A percentile compares a stretch with the other conserved stretches of the same genome.
phyloP scores from a whole-genome alignment of 2,113 vertebrate species.

The Empidonax alnorum region DNA sequence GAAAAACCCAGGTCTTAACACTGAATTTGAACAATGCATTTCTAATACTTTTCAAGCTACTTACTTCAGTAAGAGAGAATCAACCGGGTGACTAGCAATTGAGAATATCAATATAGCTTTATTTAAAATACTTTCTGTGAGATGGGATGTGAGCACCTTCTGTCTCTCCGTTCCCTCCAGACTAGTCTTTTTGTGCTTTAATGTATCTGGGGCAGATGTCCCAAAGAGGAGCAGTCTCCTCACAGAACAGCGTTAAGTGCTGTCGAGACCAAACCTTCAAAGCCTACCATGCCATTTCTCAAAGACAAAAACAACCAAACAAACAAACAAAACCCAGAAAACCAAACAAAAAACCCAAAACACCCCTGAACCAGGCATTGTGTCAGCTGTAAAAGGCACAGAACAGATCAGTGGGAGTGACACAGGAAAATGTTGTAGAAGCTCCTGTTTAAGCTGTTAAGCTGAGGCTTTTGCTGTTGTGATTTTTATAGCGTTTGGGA shows the following conservation, averaged over 20 bases:
- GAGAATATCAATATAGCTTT: neutral
- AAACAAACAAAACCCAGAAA: neutral
- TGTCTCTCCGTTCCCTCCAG: neutral
- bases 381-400: neutral
- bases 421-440: neutral
- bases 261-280: neutral
- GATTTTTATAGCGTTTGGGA: neutral
- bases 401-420: neutral
- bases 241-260: neutral
- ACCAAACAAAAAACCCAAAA: too few species aligned
- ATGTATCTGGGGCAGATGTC: neutral
- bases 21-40: neutral
- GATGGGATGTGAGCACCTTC: neutral
- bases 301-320: neutral
- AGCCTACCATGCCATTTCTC: neutral
- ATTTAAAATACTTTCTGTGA: neutral
- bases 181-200: neutral
- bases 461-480: neutral
- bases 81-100: neutral
- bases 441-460: neutral
- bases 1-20: neutral
- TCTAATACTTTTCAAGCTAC: neutral
- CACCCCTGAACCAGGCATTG: neutral
- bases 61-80: neutral
- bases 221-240: fast-evolving